Percentiles rank a stretch among this genome's conserved stretches.
These are phyloP conservation scores for Drosophila pegasa DNA, from an alignment of 2,888 invertebrate species.

Conservation along the genomic window DNA sequence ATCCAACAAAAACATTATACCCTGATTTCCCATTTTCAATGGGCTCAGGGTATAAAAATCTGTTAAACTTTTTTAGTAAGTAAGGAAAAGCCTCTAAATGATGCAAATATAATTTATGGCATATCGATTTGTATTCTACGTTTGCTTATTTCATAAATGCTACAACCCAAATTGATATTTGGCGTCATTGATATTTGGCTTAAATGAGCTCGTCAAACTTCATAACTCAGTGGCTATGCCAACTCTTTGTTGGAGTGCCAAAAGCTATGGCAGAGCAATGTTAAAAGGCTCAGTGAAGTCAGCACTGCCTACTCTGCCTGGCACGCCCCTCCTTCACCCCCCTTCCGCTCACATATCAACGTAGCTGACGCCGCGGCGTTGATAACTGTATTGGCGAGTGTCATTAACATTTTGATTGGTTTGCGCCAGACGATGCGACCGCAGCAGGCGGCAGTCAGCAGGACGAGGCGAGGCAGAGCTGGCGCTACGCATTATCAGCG, in stretches of 20 bases:
- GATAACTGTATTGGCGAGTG: slow-evolving; percentile 84
- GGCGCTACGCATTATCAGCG: slow-evolving; percentile 59
- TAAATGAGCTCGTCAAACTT: no score
- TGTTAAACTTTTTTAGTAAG: no score
- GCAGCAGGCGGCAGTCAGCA: slow-evolving; percentile 6
- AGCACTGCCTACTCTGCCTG: slow-evolving; percentile 7
- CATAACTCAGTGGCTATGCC: neutral
- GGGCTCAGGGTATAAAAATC: no score
- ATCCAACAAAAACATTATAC: no score
- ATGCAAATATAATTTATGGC: no score
- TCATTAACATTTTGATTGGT: slow-evolving; percentile 85
- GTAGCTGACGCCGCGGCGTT: slow-evolving; percentile 43
- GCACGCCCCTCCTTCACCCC: neutral
- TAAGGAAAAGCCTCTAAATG: no score
- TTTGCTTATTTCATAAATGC: no score
- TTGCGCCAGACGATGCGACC: slow-evolving; percentile 42
- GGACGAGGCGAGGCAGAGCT: slow-evolving; percentile 29
- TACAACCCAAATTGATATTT: no score
- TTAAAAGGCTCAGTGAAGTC: slow-evolving; percentile 73
- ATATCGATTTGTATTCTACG: no score
- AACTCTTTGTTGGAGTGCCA: neutral
- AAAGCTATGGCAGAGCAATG: slow-evolving; percentile 39
- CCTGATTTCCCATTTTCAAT: no score
- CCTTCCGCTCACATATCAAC: slow-evolving; percentile 18
- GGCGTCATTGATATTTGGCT: no score